Conservation (phyloP, 2,888 invertebrate genomes). For the Sericinus montela region DNA sequence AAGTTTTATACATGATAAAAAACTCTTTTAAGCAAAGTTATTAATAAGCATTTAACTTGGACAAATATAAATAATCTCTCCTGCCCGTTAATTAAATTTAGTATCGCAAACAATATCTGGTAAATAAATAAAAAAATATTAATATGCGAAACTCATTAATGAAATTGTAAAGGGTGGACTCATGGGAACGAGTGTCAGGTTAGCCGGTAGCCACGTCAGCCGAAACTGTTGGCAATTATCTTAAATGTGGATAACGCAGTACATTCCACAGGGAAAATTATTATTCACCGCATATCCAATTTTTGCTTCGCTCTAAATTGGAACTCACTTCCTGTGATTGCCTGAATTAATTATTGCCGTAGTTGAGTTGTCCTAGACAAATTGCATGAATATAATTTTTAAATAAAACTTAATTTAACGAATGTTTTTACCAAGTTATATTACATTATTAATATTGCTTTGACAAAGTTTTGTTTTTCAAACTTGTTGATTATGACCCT, state of each 20-base stretch:
- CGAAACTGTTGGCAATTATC: constrained; percentile 75
- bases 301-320: constrained; percentile 65
- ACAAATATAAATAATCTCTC: constrained; percentile 19
- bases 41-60: constrained; percentile 7
- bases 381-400: neutral
- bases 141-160: constrained; percentile 73
- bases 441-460: too few relatives aligned
- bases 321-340: constrained; percentile 34
- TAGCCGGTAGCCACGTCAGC: constrained; percentile 69
- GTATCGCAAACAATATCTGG: constrained; percentile 11
- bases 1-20: neutral
- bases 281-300: constrained; percentile 73
- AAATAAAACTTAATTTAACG: neutral
- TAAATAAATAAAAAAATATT: constrained; percentile 59
- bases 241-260: constrained; percentile 76
- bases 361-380: constrained; percentile 6
- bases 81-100: constrained; percentile 14
- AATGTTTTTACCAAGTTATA: too few relatives aligned
- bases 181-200: constrained; percentile 67
- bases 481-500: too few relatives aligned
- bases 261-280: constrained; percentile 68
- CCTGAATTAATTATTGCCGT: constrained; percentile 20
- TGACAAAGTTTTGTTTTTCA: too few relatives aligned
- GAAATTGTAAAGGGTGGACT: constrained; percentile 71
- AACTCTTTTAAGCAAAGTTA: neutral